phyloP scores from a whole-genome alignment of 2,888 invertebrate species.

The Belgica antarctica region DNA sequence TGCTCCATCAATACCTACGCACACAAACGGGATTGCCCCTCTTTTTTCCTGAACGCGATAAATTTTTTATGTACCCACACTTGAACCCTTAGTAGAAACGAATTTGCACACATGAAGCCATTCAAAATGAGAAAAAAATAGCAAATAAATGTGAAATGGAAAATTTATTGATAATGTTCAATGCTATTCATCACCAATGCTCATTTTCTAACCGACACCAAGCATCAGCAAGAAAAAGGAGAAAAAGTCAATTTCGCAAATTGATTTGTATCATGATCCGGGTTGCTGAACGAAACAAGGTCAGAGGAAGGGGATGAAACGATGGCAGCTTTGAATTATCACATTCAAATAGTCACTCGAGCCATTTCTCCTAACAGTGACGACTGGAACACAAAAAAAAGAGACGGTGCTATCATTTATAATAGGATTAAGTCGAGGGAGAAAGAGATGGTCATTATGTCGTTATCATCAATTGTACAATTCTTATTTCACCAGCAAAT shows the following conservation, averaged over 20 bases:
- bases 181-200: constrained; percentile 33
- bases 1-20: constrained; percentile 3
- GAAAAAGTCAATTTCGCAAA: constrained; percentile 40
- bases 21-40: not conserved
- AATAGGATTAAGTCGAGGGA: constrained; percentile 36
- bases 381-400: not conserved
- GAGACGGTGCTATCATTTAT: constrained; percentile 33
- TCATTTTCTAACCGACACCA: constrained; percentile 3
- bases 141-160: constrained; percentile 35
- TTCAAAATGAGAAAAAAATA: not conserved
- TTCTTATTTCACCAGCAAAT: constrained; percentile 16
- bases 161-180: constrained; percentile 35
- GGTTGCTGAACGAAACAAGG: not conserved
- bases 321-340: constrained; percentile 29
- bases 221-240: not conserved
- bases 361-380: not conserved
- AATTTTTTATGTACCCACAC: constrained; percentile 25
- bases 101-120: not conserved
- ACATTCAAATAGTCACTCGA: not conserved
- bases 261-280: constrained; percentile 33
- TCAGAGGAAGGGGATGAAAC: not conserved
- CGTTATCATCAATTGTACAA: constrained; percentile 40
- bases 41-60: not conserved
- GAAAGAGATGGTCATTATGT: constrained; percentile 39
- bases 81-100: not conserved